Evolutionary conservation across 2,113 vertebrate genomes (phyloP), one percentile per base, ranked within the genome.

Genomic region (Passerina amoena): DNA sequence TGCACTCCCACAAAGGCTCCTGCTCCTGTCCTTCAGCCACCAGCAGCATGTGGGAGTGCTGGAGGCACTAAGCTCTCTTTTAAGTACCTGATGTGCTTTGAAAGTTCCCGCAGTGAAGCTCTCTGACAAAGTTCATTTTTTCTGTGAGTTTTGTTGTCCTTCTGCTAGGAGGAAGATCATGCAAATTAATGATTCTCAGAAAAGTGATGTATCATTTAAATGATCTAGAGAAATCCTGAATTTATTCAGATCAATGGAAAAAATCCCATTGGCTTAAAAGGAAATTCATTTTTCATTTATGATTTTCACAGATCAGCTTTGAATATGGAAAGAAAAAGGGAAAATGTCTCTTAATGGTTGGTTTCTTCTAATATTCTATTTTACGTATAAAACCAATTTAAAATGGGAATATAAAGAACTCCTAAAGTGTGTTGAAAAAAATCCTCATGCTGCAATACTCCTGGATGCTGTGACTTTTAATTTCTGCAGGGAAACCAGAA

Each of bases 221-320:
- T 31, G 22, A 61, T 85, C 42, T 77, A 16, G 71, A 90, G 90
- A 88, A 83, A 94, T 71, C 53, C 25, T 54, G 78, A 86, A n/a
- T 91, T 79, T 91, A 72, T 87, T 91, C 53, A 79, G 45, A 76
- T 90, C 84, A 65, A 18, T 90, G 59, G 84, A 31, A 94, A 90
- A 94, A 92, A 79, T 63, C 42, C 42, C n/a, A 27, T 54, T 89
- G 70, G 83, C 81, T 87, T 95, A 48, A 96, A 79, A 87, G 65
- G 18, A 53, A 91, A 89, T 94, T 38, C 4, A 47, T 82, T 91
- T 88, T 81, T 84, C 27, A 71, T 82, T 82, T 87, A 91, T 76
- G 53, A 69, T 91, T 94, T 94, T 96, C 63, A 24, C 11, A 53
- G 61, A 69, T 48, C 22, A 47, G 71, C 40, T 20, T 71, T 50